Conservation (phyloP, 2,797 vertebrate species). For the Lagodon rhomboides region DNA sequence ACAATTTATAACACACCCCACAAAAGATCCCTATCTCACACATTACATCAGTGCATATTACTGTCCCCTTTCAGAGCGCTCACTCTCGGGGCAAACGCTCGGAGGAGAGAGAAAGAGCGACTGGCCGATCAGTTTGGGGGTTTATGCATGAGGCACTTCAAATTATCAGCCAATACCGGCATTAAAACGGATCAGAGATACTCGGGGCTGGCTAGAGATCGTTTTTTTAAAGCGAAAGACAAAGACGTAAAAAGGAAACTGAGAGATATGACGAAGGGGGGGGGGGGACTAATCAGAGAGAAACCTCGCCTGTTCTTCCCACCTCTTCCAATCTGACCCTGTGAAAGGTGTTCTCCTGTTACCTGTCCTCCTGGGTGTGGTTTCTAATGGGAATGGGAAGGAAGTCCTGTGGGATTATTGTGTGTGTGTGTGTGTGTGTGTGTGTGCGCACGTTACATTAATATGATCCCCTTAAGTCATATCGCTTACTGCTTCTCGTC, state of each 20-base stretch:
- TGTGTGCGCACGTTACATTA: slow-evolving; percentile 73
- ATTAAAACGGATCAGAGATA: slow-evolving; percentile 50
- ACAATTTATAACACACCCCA: slow-evolving; percentile 96
- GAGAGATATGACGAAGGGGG: slow-evolving; percentile 44
- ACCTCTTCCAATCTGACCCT: slow-evolving; percentile 82
- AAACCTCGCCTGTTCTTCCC: slow-evolving; percentile 68
- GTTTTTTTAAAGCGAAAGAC: slow-evolving; percentile 21
- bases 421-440: slow-evolving; percentile 32
- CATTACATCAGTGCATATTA: slow-evolving; percentile 97
- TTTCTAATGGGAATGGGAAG: slow-evolving; percentile 84
- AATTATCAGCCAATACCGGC: slow-evolving; percentile 58
- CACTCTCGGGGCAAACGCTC: slow-evolving; percentile 87
- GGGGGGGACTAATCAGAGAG: slow-evolving; percentile 62
- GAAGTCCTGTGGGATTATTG: slow-evolving; percentile 85
- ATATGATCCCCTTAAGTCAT: slow-evolving; percentile 85
- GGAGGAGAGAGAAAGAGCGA: slow-evolving; percentile 53
- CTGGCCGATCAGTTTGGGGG: slow-evolving; percentile 84
- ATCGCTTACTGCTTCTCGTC: slow-evolving; percentile 84
- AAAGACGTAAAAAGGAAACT: slow-evolving; percentile 10
- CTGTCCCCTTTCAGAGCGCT: slow-evolving; percentile 88
- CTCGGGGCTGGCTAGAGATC: background rate
- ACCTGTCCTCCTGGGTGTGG: slow-evolving; percentile 85
- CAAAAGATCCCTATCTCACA: slow-evolving; percentile 97
- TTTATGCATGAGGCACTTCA: slow-evolving; percentile 77
- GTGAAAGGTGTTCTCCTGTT: slow-evolving; percentile 85